Conservation (phyloP, 2,888 invertebrate species). For the Mallateleia sp. region DNA sequence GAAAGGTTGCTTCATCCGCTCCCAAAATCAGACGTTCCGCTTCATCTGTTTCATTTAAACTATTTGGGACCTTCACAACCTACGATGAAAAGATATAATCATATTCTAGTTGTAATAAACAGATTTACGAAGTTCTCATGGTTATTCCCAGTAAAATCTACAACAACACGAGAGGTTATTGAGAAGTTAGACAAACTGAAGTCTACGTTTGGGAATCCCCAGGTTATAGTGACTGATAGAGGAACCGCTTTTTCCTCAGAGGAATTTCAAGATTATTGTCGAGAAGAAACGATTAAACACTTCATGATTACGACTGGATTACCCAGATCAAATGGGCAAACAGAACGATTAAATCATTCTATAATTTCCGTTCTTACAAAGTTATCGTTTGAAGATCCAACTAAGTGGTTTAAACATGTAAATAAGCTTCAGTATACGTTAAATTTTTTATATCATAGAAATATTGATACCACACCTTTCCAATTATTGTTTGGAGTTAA, state of each 20-base stretch:
- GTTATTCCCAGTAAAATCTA: conserved; percentile 26
- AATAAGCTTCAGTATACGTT: conserved; percentile 41
- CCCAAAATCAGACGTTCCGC: conserved; percentile 30
- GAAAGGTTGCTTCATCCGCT: conserved; percentile 52
- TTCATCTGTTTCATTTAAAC: conserved; percentile 26
- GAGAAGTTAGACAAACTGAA: conserved; percentile 54
- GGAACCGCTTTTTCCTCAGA: conserved; percentile 55
- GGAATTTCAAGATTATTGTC: conserved; percentile 54
- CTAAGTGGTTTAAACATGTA: conserved; percentile 46
- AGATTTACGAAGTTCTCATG: conserved; percentile 13
- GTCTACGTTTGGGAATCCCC: conserved; percentile 49
- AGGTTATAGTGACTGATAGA: conserved; percentile 53
- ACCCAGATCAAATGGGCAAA: conserved; percentile 3
- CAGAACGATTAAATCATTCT: not conserved
- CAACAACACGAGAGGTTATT: conserved; percentile 38
- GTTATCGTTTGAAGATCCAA: conserved; percentile 45
- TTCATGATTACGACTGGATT: conserved; percentile 45
- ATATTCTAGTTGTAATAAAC: conserved; percentile 11
- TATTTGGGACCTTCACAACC: conserved; percentile 9
- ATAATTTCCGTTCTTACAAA: conserved; percentile 39
- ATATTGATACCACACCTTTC: not conserved
- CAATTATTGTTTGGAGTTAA: not conserved
- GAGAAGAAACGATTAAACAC: conserved; percentile 45
- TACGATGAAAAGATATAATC: conserved; percentile 17
- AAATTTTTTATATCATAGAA: conserved; percentile 56